Evolutionary conservation across 2,888 invertebrate genomes (phyloP), one percentile per base, ranked within the genome.

Genomic region (Orchesellides sinensis): DNA sequence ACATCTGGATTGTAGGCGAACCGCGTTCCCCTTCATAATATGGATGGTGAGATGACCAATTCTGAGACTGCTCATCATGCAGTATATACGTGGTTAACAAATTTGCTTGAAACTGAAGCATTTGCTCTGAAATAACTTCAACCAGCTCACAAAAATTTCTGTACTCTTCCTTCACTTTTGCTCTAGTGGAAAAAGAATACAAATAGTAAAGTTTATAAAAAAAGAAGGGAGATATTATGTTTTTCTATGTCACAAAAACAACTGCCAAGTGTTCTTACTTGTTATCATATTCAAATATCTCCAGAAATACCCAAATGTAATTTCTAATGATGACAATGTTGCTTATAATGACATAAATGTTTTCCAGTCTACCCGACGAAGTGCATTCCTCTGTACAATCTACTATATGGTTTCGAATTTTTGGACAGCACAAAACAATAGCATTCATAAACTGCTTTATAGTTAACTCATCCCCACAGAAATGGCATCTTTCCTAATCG

Each of bases 1-100:
- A 96, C 92, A 96, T 96, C 89, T 96, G 96, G 84, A 96, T 93
- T 0, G 94, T 94, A 49, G 95, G 96, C 2, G 96, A 95, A 2
- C 95, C 95, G 14, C 95, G 91, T 89, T 95, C 95, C 0, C 93
- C 93, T 69, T 82, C 75, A 19, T 69, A 75, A 88, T 94, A 94
- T 0, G 93, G 91, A 52, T 92, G 92, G 12, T 90, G 88, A 80
- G 92, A 93, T 86, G 95, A 93, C 92, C 95, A 95, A 84, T 94
- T 93, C 45, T 96, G 91, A 0, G 94, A 95, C 32, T 95, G 95
- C 0, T 94, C 93, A 90, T 96, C 96, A 90, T 96, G 96, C 10
- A 96, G 91, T 68, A 96, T 94, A 87, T 96, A 96, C 21, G 96
- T 90, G 0, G 95, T 93, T 14, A 96, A 90, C 14, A 96, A 92